Conservation (phyloP, 2,113 vertebrate genomes). For the Muscicapa adusta region DNA sequence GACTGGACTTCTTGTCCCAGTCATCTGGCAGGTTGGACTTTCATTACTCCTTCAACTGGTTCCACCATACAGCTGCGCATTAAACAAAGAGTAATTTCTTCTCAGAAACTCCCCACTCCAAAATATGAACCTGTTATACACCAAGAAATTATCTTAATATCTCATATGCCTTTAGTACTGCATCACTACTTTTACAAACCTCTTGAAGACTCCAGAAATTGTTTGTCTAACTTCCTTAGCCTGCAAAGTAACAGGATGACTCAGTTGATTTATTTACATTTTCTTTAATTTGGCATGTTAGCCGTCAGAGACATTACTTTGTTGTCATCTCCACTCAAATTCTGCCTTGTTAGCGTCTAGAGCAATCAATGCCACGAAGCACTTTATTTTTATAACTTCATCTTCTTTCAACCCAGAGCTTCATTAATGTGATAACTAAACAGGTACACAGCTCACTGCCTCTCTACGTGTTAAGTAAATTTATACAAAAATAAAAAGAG, state of each 20-base stretch:
- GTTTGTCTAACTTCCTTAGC: background rate
- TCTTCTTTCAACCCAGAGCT: constrained; percentile 23
- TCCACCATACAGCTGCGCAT: background rate
- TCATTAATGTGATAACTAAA: constrained; percentile 36
- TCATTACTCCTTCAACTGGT: background rate
- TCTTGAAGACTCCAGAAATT: constrained; percentile 6
- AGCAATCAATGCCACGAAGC: constrained; percentile 40
- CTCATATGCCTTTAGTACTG: background rate
- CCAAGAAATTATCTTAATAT: background rate
- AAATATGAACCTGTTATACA: background rate
- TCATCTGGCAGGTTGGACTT: background rate
- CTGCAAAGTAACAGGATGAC: background rate
- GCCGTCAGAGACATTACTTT: constrained; percentile 20
- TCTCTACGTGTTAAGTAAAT: background rate
- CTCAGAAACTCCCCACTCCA: background rate
- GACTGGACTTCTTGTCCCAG: background rate
- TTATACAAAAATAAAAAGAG: constrained; percentile 10
- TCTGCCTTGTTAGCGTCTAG: background rate
- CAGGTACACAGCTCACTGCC: background rate
- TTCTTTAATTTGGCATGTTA: constrained; percentile 40
- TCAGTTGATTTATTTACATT: constrained; percentile 43
- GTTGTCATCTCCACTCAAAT: constrained; percentile 29
- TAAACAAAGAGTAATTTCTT: background rate
- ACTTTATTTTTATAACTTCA: constrained; percentile 45
- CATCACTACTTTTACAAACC: background rate